Evolutionary conservation across 1,140 invertebrate species (phyloP).

Genomic region (Saccostrea echinata): DNA sequence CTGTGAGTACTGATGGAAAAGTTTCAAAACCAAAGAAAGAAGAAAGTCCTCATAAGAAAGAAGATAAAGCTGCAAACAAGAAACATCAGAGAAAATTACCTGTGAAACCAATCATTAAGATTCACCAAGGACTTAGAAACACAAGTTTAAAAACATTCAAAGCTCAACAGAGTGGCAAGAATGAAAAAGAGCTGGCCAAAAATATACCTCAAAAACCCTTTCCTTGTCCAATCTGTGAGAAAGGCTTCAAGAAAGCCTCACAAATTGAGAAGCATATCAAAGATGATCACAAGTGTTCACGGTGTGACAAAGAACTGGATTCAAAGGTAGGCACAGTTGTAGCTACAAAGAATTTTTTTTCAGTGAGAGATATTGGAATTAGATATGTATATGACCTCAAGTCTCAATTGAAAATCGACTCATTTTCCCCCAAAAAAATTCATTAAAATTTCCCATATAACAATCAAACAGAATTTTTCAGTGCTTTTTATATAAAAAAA

Average conservation of each 20-base stretch:
- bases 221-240: background rate
- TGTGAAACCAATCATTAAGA: background rate
- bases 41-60: background rate
- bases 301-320: background rate
- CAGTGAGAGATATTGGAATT: too few relatives aligned
- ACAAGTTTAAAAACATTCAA: background rate
- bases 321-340: background rate
- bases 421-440: too few relatives aligned
- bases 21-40: background rate
- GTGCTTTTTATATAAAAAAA: too few relatives aligned
- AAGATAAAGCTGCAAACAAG: background rate
- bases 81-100: background rate
- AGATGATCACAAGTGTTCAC: slow-evolving; percentile 24
- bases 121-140: slow-evolving; percentile 11
- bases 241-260: background rate
- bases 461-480: too few relatives aligned
- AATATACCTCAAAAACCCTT: background rate
- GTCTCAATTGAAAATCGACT: too few relatives aligned
- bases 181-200: background rate
- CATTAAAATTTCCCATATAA: too few relatives aligned
- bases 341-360: too few relatives aligned
- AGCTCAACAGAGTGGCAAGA: background rate
- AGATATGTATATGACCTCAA: too few relatives aligned
- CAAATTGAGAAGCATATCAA: slow-evolving; percentile 22
- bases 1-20: background rate